Evolutionary conservation across 2,797 vertebrate genomes (phyloP).

Genomic region (Naso thynnoides): DNA sequence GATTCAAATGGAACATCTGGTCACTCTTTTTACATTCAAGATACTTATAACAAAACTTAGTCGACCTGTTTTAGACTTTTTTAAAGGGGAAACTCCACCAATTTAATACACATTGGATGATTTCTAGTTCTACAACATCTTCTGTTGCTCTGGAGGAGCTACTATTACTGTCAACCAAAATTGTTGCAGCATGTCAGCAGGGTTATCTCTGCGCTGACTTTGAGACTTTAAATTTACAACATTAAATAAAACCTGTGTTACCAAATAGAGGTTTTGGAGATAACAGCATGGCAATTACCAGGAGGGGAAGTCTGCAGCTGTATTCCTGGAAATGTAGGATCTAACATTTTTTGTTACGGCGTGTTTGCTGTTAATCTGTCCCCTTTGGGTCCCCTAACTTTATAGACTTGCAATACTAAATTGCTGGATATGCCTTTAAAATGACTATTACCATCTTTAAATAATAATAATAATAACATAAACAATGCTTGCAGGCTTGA

Average conservation of each 20-base stretch:
- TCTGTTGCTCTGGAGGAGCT: too few relatives aligned
- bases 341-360: neutral
- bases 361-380: neutral
- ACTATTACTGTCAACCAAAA: too few relatives aligned
- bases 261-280: too few relatives aligned
- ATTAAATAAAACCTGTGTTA: neutral
- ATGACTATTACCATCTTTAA: neutral
- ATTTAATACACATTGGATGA: too few relatives aligned
- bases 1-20: neutral
- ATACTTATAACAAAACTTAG: neutral
- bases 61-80: neutral
- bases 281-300: too few relatives aligned
- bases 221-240: neutral
- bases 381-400: neutral
- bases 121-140: too few relatives aligned
- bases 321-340: neutral
- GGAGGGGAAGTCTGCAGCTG: too few relatives aligned
- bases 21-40: neutral
- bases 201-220: neutral
- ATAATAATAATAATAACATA: too few relatives aligned
- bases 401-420: neutral
- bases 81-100: neutral
- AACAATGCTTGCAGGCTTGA: neutral
- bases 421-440: neutral
- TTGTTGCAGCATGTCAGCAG: too few relatives aligned